Evolutionary conservation across 2,888 invertebrate species (phyloP).

Genomic region (Cephus pygmeus): DNA sequence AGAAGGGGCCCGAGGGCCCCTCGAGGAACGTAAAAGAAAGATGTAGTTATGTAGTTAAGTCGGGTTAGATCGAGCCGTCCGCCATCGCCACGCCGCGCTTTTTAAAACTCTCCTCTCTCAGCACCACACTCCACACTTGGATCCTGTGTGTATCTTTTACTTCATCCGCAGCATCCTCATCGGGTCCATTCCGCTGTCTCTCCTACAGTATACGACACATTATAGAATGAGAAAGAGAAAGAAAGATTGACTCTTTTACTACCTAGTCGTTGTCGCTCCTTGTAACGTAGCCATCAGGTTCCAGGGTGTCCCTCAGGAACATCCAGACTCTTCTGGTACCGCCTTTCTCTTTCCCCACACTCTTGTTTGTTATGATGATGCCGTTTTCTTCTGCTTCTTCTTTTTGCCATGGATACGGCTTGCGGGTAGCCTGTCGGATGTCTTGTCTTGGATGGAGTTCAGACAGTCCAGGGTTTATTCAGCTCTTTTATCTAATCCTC

Average conservation of each 20-base stretch:
- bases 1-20: conserved; percentile 35
- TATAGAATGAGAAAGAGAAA: conserved; percentile 13
- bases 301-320: neutral
- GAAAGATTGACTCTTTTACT: conserved; percentile 1
- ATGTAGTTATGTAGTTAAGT: conserved; percentile 62
- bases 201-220: neutral
- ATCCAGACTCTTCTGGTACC: neutral
- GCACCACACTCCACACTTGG: neutral
- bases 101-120: conserved; percentile 30
- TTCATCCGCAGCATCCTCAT: conserved; percentile 5
- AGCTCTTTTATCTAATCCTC: neutral
- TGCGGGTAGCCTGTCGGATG: conserved; percentile 7
- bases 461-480: neutral
- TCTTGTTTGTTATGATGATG: conserved; percentile 14
- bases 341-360: neutral
- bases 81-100: conserved; percentile 52
- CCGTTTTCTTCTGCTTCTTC: neutral
- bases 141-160: conserved; percentile 8
- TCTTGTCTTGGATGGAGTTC: neutral
- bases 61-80: conserved; percentile 55
- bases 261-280: neutral
- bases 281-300: neutral
- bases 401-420: neutral
- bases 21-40: conserved; percentile 57
- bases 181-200: neutral